Evolutionary conservation across 2,797 vertebrate genomes (phyloP), one percentile per base, ranked within the genome.

Genomic region (Tadarida brasiliensis): DNA sequence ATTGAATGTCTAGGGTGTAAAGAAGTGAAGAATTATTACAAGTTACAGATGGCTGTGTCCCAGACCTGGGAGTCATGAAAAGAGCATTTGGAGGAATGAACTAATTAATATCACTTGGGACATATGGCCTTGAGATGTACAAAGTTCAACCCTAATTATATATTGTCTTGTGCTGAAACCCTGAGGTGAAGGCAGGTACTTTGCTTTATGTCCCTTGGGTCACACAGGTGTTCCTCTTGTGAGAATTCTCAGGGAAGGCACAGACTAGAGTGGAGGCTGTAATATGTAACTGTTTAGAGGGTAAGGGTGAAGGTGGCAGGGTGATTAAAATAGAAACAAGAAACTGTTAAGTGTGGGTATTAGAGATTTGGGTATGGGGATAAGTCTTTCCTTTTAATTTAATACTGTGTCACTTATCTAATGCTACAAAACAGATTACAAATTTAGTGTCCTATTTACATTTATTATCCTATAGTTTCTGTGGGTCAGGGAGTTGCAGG

Each of bases 251-350:
- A 30, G 47, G 49, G 11, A 4, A 44, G 51, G 7, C 44, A 47
- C 51, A 81, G 28, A 28, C 49, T 59, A 61, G 44, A 20, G 47
- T 71, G 33, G 49, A 71, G 17, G n/a, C 63, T 67, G 7, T 65
- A 33, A 35, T 39, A 16, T 20, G 39, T 63, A 90, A 22, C 78
- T 54, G 68, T 87, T 78, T 30, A 84, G 26, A 93, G 28, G 68
- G 9, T 51, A 47, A 65, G 3, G 6, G 20, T 49, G 70, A 67
- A 61, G 28, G 57, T 59, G 20, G 54, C 5, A 24, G 57, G 28
- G 14, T 70, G 20, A 51, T 49, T 70, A 57, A 94, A 89, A 77
- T 19, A 77, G 90, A 92, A 94, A 80, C 16, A 74, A 88, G 30
- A 44, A 54, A 68, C 28, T 56, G 19, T 73, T 81, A 54, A 47